phyloP scores from a whole-genome alignment of 2,113 vertebrate species.

The Ageneiosus marmoratus region DNA sequence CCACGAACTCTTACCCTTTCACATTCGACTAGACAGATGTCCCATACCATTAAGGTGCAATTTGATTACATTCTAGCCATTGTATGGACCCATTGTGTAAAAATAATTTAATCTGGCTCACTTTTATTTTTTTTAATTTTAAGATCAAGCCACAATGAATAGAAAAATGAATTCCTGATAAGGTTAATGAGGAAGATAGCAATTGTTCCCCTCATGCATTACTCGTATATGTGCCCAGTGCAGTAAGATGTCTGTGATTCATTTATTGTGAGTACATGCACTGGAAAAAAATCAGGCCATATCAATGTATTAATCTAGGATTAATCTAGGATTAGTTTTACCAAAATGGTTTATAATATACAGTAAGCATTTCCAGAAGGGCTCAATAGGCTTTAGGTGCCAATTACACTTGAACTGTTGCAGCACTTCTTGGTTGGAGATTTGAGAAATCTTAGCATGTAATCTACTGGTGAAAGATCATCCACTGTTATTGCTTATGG shows the following conservation, averaged over 20 bases:
- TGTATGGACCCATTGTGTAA: constrained; percentile 13
- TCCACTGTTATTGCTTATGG: background rate
- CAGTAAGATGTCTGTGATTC: background rate
- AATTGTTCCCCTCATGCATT: background rate
- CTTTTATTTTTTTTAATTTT: background rate
- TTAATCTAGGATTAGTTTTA: background rate
- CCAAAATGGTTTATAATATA: background rate
- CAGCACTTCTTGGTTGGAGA: constrained; percentile 22
- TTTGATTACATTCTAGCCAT: constrained; percentile 23
- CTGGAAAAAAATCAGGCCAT: background rate
- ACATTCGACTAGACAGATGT: constrained; percentile 49
- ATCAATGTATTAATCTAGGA: background rate
- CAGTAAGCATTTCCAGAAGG: background rate
- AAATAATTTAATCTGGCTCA: constrained; percentile 32
- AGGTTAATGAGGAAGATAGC: background rate
- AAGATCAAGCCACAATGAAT: background rate
- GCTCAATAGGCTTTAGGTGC: no score
- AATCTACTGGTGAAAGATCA: background rate
- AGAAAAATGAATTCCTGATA: background rate
- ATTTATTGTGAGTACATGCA: constrained; percentile 21
- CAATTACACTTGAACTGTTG: background rate
- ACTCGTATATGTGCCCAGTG: constrained; percentile 13
- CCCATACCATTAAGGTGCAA: constrained; percentile 31
- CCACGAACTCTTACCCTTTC: constrained; percentile 36
- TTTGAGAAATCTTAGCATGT: background rate